phyloP scores from a whole-genome alignment of 2,113 vertebrate species.

The Illadopsis cleaveri region DNA sequence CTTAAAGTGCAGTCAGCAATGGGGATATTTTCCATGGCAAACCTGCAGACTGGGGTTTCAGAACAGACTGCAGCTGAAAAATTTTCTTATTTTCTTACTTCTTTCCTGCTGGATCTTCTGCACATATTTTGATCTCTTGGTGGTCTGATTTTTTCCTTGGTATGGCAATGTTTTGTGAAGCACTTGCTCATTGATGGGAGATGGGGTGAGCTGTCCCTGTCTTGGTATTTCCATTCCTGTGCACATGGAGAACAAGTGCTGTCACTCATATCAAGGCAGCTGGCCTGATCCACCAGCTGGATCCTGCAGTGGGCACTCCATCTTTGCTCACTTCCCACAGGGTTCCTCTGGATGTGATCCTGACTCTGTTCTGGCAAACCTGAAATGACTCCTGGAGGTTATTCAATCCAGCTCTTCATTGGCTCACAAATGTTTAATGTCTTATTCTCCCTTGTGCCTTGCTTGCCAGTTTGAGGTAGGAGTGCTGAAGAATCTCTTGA shows the following conservation, averaged over 20 bases:
- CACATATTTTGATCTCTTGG: neutral
- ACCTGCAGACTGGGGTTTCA: neutral
- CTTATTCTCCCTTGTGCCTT: neutral
- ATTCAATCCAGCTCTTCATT: neutral
- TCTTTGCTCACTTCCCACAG: neutral
- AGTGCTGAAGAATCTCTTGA: neutral
- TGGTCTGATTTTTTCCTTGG: neutral
- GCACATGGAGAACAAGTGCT: neutral
- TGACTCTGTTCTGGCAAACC: neutral
- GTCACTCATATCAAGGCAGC: neutral
- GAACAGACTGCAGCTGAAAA: neutral
- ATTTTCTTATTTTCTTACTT: neutral
- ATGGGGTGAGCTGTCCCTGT: neutral
- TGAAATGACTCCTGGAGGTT: neutral
- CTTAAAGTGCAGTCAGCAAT: neutral
- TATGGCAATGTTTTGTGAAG: neutral
- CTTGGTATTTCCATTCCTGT: neutral
- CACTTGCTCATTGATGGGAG: neutral
- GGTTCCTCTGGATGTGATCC: neutral
- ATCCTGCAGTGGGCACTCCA: neutral
- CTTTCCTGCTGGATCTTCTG: neutral
- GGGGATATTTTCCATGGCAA: neutral
- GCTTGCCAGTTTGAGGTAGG: neutral
- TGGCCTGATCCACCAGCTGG: neutral
- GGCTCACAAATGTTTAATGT: neutral